Evolutionary conservation across 1,140 invertebrate species (phyloP).

Genomic region (Megalopta genalis): DNA sequence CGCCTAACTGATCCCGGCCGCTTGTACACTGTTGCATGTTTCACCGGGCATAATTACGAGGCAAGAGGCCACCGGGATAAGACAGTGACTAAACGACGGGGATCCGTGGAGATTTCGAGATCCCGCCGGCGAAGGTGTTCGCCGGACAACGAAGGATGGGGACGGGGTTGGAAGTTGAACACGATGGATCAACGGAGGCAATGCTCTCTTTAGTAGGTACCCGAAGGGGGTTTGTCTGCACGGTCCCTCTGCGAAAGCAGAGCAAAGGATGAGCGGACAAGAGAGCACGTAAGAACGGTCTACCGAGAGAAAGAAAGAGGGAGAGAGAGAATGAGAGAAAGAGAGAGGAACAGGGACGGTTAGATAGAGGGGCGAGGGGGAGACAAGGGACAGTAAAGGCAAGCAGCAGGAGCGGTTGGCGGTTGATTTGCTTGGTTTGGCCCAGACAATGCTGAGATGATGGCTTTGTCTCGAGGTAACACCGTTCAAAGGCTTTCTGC

Average conservation of each 20-base stretch:
- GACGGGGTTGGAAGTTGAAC: conserved; percentile 35
- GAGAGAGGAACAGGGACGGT: neutral
- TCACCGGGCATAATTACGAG: neutral
- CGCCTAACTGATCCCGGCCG: neutral
- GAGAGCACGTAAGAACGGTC: neutral
- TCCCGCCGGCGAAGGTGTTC: neutral
- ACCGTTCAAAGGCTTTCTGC: conserved; percentile 65
- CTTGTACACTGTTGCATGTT: neutral
- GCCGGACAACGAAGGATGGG: neutral
- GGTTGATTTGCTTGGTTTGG: conserved; percentile 74
- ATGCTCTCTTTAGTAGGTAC: conserved; percentile 37
- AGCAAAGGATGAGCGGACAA: conserved; percentile 37
- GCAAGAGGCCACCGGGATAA: neutral
- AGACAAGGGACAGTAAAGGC: conserved; percentile 32
- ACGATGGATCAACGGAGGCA: conserved; percentile 32
- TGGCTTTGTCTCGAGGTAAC: conserved; percentile 74
- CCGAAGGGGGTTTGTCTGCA: conserved; percentile 47
- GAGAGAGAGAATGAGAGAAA: neutral
- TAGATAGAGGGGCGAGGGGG: neutral
- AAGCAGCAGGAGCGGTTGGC: conserved; percentile 60
- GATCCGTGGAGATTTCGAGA: conserved; percentile 9
- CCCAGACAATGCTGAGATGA: conserved; percentile 70
- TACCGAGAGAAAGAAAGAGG: neutral
- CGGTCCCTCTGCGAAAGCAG: conserved; percentile 24
- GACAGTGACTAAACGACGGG: neutral